phyloP scores from a whole-genome alignment of 2,888 invertebrate genomes.

The Iselma pallidipennis region DNA sequence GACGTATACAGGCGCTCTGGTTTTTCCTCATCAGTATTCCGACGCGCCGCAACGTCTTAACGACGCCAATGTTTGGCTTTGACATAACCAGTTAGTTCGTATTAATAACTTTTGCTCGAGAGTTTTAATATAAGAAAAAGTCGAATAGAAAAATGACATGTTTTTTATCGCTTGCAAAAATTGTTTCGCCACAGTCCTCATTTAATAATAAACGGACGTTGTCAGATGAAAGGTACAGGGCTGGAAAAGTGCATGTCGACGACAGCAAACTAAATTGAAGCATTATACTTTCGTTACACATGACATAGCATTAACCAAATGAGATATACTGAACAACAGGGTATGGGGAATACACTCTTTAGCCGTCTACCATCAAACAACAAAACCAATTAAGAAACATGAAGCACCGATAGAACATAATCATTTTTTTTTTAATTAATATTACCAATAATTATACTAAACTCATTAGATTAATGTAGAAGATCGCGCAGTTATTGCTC shows the following conservation, averaged over 20 bases:
- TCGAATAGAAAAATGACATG: conserved; percentile 57
- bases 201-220: conserved; percentile 37
- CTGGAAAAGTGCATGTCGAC: conserved; percentile 55
- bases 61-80: conserved; percentile 58
- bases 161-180: conserved; percentile 48
- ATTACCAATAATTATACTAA: neutral
- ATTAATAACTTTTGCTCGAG: conserved; percentile 58
- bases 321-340: conserved; percentile 32
- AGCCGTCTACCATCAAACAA: neutral
- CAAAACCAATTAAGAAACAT: neutral
- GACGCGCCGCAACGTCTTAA: conserved; percentile 51
- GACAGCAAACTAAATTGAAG: conserved; percentile 57
- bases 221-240: conserved; percentile 30
- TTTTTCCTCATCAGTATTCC: conserved; percentile 58
- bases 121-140: conserved; percentile 48
- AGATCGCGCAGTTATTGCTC: neutral
- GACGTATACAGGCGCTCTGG: conserved; percentile 40
- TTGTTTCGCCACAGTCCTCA: conserved; percentile 51
- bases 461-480: neutral
- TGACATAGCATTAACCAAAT: conserved; percentile 52
- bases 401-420: too few relatives aligned
- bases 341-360: neutral
- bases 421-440: too few relatives aligned
- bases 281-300: conserved; percentile 52
- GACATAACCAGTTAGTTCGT: conserved; percentile 60